A percentile compares a stretch with the other conserved stretches of the same genome.
These are phyloP conservation scores for Phaetusa simplex DNA, from an alignment of 2,113 vertebrate genomes.

Conservation along the genomic window DNA sequence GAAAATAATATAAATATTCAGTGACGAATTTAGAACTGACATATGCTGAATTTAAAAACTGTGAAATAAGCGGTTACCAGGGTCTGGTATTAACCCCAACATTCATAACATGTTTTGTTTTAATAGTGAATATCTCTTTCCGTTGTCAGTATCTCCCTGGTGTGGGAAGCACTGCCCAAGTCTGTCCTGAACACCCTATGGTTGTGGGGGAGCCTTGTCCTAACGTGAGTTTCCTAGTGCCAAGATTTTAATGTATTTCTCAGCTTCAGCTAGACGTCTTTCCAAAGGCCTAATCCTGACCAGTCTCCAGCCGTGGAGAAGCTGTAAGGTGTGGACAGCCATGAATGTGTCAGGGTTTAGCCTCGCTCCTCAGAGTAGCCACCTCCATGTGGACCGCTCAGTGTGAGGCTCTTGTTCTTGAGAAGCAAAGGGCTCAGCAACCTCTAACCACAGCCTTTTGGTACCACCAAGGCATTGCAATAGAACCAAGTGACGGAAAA, in stretches of 20 bases:
- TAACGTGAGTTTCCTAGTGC: too few relatives aligned
- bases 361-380: background rate
- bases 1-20: slow-evolving; percentile 12
- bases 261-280: background rate
- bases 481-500: background rate
- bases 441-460: background rate
- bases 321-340: background rate
- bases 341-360: background rate
- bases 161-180: background rate
- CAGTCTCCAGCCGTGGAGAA: fast-evolving
- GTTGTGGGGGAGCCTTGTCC: background rate
- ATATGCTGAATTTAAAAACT: background rate
- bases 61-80: background rate
- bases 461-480: background rate
- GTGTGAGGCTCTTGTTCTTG: background rate
- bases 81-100: background rate
- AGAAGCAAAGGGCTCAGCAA: background rate
- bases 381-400: too few relatives aligned
- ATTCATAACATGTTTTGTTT: background rate
- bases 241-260: background rate
- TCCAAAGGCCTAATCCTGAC: background rate
- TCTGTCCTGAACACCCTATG: background rate
- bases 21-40: background rate
- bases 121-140: background rate
- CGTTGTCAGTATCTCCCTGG: background rate